Percentiles rank a stretch among this genome's conserved stretches.
phyloP scores from a whole-genome alignment of 2,113 vertebrate genomes.

The Rhagologus leucostigma region DNA sequence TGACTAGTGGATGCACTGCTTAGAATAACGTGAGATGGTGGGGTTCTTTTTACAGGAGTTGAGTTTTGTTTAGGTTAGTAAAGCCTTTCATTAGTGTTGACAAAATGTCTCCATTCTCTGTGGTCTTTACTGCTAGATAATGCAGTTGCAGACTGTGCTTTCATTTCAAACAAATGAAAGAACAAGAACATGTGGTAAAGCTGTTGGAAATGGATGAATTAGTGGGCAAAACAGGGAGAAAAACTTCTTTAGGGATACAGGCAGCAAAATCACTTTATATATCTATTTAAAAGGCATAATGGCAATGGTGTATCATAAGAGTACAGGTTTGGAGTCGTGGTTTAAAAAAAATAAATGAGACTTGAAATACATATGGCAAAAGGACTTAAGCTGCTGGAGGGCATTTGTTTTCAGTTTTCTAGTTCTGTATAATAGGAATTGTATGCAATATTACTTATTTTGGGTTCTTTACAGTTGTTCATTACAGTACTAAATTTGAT shows the following conservation, averaged over 20 bases:
- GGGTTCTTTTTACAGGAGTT: background rate
- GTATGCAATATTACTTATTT: background rate
- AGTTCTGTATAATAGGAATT: background rate
- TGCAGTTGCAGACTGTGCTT: background rate
- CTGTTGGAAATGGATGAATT: background rate
- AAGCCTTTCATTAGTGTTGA: background rate
- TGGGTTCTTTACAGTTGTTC: background rate
- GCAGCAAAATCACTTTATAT: background rate
- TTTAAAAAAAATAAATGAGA: background rate
- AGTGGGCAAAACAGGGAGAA: background rate
- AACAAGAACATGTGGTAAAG: background rate
- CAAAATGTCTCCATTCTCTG: background rate
- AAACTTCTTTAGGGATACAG: background rate
- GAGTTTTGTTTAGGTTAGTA: background rate
- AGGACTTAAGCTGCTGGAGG: background rate
- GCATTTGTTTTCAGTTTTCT: background rate
- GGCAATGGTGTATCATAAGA: background rate
- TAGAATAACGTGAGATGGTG: background rate
- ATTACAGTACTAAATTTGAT: background rate
- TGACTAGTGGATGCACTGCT: background rate
- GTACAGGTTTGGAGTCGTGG: background rate
- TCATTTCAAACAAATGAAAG: background rate
- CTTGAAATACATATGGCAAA: background rate
- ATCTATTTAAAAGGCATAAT: background rate
- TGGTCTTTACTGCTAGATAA: background rate